Conservation (phyloP, 2,888 invertebrate genomes). For the Drosophila ustulata region DNA sequence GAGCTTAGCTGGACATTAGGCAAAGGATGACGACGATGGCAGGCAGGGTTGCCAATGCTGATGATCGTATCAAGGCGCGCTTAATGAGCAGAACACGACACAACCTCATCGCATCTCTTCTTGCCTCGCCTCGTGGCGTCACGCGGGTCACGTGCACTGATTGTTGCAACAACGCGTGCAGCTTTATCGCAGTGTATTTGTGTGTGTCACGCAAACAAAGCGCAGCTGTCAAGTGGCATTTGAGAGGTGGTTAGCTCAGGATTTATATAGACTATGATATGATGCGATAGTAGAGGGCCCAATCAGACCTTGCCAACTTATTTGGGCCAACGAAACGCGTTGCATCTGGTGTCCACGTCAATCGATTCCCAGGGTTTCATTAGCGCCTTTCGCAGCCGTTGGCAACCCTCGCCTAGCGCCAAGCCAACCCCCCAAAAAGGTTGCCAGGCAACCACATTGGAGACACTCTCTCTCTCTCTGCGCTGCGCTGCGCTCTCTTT, state of each 20-base stretch:
- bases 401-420: constrained; percentile 39
- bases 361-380: constrained; percentile 67
- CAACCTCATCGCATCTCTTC: constrained; percentile 47
- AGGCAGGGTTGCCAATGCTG: constrained; percentile 40
- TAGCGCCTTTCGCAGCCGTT: constrained; percentile 12
- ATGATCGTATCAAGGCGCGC: constrained; percentile 74
- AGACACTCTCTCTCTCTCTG: constrained; percentile 44
- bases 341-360: constrained; percentile 80
- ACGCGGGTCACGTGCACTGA: constrained; percentile 69
- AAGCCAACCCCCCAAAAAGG: constrained; percentile 52
- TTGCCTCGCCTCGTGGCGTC: constrained; percentile 57
- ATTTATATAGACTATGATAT: constrained; percentile 12
- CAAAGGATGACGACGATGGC: constrained; percentile 8
- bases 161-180: constrained; percentile 42
- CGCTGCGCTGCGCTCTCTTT: constrained; percentile 15
- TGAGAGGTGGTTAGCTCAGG: constrained; percentile 51
- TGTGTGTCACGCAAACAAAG: constrained; percentile 31
- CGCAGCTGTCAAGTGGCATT: constrained; percentile 66
- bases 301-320: constrained; percentile 56
- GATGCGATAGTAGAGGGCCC: constrained; percentile 44
- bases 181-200: not conserved
- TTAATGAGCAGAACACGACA: constrained; percentile 71
- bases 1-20: constrained; percentile 50
- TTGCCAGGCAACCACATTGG: constrained; percentile 63
- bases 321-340: constrained; percentile 72